These are phyloP conservation scores for Dipodomys spectabilis DNA, from an alignment of 2,113 vertebrate species.

Conservation along the genomic window DNA sequence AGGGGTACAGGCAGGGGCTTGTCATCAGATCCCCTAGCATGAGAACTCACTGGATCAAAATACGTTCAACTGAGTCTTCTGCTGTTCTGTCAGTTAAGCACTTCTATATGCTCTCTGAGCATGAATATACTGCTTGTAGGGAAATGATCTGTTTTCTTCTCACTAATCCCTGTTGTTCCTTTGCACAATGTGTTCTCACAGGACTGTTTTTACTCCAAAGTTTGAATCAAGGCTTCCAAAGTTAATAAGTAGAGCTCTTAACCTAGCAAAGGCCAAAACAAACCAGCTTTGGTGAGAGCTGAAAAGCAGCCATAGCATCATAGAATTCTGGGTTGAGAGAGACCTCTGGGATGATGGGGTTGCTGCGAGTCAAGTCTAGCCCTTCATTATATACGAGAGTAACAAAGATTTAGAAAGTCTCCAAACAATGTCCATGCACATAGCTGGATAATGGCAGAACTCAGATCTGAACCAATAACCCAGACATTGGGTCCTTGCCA, in stretches of 20 bases:
- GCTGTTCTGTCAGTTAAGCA: neutral
- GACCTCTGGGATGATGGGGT: neutral
- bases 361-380: neutral
- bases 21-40: neutral
- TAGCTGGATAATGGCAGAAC: neutral
- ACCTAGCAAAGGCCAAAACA: slow-evolving; percentile 24
- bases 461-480: neutral
- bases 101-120: neutral
- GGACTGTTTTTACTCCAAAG: slow-evolving; percentile 19
- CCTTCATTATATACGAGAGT: neutral
- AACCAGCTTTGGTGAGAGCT: neutral
- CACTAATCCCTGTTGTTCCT: neutral
- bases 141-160: slow-evolving; percentile 14
- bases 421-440: neutral
- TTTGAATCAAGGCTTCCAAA: slow-evolving; percentile 53
- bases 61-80: neutral
- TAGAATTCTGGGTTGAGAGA: neutral
- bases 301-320: neutral
- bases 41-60: neutral
- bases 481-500: neutral
- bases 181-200: slow-evolving; percentile 35
- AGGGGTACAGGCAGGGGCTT: neutral
- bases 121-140: neutral
- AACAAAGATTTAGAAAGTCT: neutral
- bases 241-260: slow-evolving; percentile 38